Evolutionary conservation across 1,140 invertebrate species (phyloP), one percentile per base, ranked within the genome.

Genomic region (Caenorhabditis tropicalis): DNA sequence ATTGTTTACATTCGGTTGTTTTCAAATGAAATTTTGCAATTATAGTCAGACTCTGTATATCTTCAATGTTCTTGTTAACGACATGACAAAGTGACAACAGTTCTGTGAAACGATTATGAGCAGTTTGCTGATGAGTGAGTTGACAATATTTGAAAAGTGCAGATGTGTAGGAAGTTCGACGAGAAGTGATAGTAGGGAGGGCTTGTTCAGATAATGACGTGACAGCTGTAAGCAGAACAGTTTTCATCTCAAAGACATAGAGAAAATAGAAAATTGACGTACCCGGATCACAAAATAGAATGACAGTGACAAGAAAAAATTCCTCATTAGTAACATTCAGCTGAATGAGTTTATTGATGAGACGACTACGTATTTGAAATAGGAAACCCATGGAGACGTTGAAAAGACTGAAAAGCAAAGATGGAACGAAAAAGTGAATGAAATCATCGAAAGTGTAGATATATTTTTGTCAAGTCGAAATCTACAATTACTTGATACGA

Each of bases 281-380:
- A 74, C 65, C 65, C 9, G 65, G 33, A n/a, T 74, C 36, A 46
- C 36, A 74, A 27, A 24, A 74, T 21, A 74, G 36, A 19, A 74
- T 74, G 10, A 74, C 33, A 7, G 65, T 43, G n/a, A 74, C 33
- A 5, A 74, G 65, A 3, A 74, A 21, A 9, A 39, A 74, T 36
- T 74, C 65, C 36, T 74, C 65, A 27, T 74, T 43, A 19, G 65
- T 74, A 6, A 74, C 43, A 9, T 74, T 31, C n/a, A 74, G 36
- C 24, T 74, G 36, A 27, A 43, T 74, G 33, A 74, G 21, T 15
- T 43, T 74, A 36, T 24, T 43, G 21, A 74, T 36, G 10, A 65
- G 29, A 3, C 1, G 58, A 36, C 58, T 65, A 6, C 58, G 58
- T 16, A 65, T 65, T 65, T 19, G 58, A 9, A 29, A 15, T 19